Evolutionary conservation across 2,113 vertebrate species (phyloP).

Genomic region (Euleptes europaea): DNA sequence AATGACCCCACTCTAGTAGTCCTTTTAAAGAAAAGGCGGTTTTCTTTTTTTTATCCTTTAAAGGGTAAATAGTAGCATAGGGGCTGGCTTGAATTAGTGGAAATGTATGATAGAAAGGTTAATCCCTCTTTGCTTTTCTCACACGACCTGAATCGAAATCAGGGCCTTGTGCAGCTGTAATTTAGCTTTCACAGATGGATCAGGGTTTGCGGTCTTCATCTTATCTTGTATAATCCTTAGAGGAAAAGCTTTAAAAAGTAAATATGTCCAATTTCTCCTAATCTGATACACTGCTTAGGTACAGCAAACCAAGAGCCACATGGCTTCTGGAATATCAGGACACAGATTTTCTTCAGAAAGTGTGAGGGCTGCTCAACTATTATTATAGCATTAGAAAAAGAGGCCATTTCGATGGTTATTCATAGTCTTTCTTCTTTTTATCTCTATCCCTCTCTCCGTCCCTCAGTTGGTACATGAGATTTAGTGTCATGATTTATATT

Average conservation of each 20-base stretch:
- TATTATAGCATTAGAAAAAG: neutral
- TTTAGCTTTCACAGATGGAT: too few species aligned
- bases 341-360: neutral
- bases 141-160: too few species aligned
- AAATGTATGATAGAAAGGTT: too few species aligned
- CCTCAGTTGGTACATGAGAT: neutral
- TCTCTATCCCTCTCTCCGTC: neutral
- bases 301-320: neutral
- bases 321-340: neutral
- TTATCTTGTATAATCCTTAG: too few species aligned
- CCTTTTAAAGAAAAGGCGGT: too few species aligned
- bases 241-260: neutral
- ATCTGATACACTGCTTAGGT: neutral
- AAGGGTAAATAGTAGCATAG: too few species aligned
- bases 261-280: neutral
- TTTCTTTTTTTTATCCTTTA: too few species aligned
- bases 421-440: neutral
- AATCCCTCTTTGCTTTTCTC: too few species aligned
- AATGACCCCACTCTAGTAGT: too few species aligned
- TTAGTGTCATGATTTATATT: constrained; percentile 26
- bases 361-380: neutral
- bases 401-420: neutral
- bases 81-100: too few species aligned
- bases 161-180: too few species aligned
- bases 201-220: too few species aligned